Base-by-base conservation (phyloP, 1,140 invertebrate genomes). In the Drosophila sulfurigaster region DNA sequence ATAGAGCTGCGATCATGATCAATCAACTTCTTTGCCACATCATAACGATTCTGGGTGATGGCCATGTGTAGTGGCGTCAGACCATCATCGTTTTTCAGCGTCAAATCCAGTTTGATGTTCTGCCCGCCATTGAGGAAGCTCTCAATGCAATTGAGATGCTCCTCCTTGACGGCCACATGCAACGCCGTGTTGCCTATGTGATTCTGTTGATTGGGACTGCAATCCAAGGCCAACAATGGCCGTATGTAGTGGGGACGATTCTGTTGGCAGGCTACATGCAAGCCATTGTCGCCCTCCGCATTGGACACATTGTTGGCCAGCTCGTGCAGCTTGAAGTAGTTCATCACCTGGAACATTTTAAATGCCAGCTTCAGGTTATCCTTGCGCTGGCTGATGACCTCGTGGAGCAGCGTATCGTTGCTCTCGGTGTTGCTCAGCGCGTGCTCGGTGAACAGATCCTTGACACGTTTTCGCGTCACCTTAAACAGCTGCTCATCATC, bases 61-160 rank as follows among this genome's bases (percentile, higher is more conserved):
- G 95, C 94, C 41, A 94, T 80, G 70, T 94, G 93, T 5, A 95
- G 70, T 1, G 94, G 82, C 16, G 94, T 94, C 79, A 94, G 91
- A 0, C 94, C 94, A 32, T 93, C 91, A 60, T 93, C 88, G 77
- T 93, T 93, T 32, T 81, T 85, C 0, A 90, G 59, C 46, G 92
- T 79, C 2, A 93, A 74, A 66, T 91, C 77, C 10, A 91, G 43
- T 28, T 66, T 59, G 5, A 72, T 16, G 30, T n/a, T 46, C 38
- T 67, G 64, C 30, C 20, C 48, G 51, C 46, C 59, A 41, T 91
- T 91, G 0, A 92, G 57, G 25, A 92, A 91, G 48, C 78, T 79
- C 1, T 91, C 78, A 8, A 92, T 82, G 60, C 90, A 92, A n/a
- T 65, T 73, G 4, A 72, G 48, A 32, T 71, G 80, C 62, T 82